A percentile compares a stretch with the other conserved stretches of the same genome.
Evolutionary conservation across 2,797 vertebrate species (phyloP).

Genomic region (Pelochelys cantorii): DNA sequence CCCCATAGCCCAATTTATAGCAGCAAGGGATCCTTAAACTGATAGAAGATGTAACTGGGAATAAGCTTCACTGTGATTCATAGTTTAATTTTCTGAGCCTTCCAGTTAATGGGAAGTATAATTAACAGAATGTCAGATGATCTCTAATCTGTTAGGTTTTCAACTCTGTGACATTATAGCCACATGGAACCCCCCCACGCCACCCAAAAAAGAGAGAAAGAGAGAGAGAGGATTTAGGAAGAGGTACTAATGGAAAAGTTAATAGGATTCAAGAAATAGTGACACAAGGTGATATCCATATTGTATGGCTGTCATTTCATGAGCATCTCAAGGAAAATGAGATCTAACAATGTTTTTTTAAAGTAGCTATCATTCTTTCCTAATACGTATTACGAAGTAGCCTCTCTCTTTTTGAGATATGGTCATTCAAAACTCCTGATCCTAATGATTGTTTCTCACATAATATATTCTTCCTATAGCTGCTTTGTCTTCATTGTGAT

Average conservation of each 20-base stretch:
- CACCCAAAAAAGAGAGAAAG: neutral
- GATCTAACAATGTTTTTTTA: neutral
- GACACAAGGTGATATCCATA: neutral
- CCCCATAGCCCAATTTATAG: neutral
- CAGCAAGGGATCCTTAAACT: neutral
- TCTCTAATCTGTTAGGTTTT: neutral
- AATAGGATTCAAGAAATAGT: neutral
- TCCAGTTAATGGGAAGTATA: neutral
- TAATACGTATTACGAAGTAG: neutral
- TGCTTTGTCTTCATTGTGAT: neutral
- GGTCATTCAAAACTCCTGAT: neutral
- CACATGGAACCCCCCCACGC: neutral
- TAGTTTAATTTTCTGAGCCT: neutral
- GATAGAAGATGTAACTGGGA: neutral
- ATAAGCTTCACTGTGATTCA: neutral
- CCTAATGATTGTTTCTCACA: neutral
- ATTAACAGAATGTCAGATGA: neutral
- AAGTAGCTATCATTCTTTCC: neutral
- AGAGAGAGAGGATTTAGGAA: neutral
- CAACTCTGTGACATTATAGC: neutral
- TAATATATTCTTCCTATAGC: neutral
- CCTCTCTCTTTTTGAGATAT: neutral
- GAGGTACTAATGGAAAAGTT: neutral
- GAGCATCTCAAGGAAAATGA: neutral
- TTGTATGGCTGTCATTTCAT: neutral